Percentiles rank a stretch among this genome's conserved stretches.
Evolutionary conservation across 2,888 invertebrate species (phyloP).

Genomic region (Epinotia bilunana): DNA sequence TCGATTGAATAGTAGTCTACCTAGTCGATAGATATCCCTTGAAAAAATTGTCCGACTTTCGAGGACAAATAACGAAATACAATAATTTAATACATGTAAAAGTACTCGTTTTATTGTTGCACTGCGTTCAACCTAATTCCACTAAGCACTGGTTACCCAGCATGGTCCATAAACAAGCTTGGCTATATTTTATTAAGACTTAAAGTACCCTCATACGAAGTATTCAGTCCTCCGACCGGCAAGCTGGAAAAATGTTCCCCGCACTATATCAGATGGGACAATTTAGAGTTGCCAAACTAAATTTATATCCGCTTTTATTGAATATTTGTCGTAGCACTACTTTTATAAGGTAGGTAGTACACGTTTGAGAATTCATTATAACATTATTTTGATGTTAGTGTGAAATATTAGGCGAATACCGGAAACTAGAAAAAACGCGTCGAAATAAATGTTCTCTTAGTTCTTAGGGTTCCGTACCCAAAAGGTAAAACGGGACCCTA

Average conservation of each 20-base stretch:
- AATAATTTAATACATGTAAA: background rate
- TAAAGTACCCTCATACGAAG: conserved; percentile 54
- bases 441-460: too few relatives aligned
- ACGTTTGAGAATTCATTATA: background rate
- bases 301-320: conserved; percentile 55
- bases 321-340: conserved; percentile 45
- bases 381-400: too few relatives aligned
- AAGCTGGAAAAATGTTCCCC: conserved; percentile 55
- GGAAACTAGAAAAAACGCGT: background rate
- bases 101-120: background rate
- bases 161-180: conserved; percentile 49
- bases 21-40: too few relatives aligned
- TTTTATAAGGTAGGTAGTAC: background rate
- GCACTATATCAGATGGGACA: conserved; percentile 55
- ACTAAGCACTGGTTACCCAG: conserved; percentile 37
- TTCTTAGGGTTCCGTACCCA: too few relatives aligned
- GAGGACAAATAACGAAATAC: too few relatives aligned
- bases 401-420: background rate
- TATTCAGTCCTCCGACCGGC: conserved; percentile 47
- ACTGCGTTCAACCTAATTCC: conserved; percentile 33
- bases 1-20: too few relatives aligned
- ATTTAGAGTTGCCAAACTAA: conserved; percentile 52
- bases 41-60: too few relatives aligned
- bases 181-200: conserved; percentile 65
- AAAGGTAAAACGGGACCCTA: too few relatives aligned